Evolutionary conservation across 2,113 vertebrate species (phyloP), one percentile per base, ranked within the genome.

Genomic region (Ancistrus triradiatus): DNA sequence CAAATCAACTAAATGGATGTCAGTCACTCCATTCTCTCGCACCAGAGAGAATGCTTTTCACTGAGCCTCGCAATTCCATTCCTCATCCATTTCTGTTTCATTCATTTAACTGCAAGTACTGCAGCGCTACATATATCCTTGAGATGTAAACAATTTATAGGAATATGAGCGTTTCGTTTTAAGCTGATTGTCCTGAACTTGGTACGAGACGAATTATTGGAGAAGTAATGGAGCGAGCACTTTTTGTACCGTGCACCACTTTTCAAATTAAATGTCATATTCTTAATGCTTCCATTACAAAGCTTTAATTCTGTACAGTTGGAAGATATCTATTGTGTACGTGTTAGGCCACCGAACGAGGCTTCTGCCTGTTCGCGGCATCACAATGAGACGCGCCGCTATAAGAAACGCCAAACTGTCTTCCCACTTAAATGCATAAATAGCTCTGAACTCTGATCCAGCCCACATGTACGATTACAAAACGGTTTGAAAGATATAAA

Each of bases 1-100:
- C 76, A 78, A 75, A 73, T 81, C 74, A 72, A 59, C 77, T 71
- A 72, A 80, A 77, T 74, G 66, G 69, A 73, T 70, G 80, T 81
- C 53, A 73, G 78, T 81, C 63, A 70, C 69, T 71, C 46, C 66
- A 51, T 69, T 68, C 60, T 66, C 50, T 56, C 71, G 50, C 73
- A 72, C 61, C 50, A 42, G 57, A 66, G 69, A 72, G 72, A 77
- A 74, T 10, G 69, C 67, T 64, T 69, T 73, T 62, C 52, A 67
- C 70, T 68, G 35, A 31, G 40, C 68, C 66, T 33, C n/a, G 47
- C 66, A 69, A 61, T 69, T 72, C 66, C 75, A 61, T 62, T 71
- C 42, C 50, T 75, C 50, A 42, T 40, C 28, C 28, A 33, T 33
- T 33, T 33, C 38, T 42, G 48, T 74, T 80, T 77, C 64, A 81